Evolutionary conservation across 1,140 invertebrate genomes (phyloP).

Genomic region (Alviniconcha marisindica): DNA sequence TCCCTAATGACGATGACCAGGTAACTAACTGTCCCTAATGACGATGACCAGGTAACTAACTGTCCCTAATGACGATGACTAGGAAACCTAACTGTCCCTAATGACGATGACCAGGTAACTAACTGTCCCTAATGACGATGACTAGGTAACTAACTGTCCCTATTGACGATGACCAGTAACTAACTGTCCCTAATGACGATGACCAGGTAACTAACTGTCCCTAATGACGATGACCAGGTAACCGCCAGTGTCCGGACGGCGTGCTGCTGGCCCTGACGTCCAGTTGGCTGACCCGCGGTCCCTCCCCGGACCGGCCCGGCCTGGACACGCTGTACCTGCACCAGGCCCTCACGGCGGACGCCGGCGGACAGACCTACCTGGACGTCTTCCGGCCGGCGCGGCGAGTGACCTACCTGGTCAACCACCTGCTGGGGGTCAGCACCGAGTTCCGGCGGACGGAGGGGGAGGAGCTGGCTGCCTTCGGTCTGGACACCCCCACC

Average conservation of each 20-base stretch:
- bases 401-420: slow-evolving; percentile 53
- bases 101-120: no score
- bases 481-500: slow-evolving; percentile 56
- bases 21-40: no score
- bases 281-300: slow-evolving; percentile 43
- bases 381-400: slow-evolving; percentile 53
- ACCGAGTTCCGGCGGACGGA: slow-evolving; percentile 45
- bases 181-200: no score
- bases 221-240: slow-evolving; percentile 23
- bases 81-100: no score
- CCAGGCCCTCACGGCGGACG: slow-evolving; percentile 51
- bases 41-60: no score
- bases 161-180: no score
- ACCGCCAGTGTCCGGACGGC: slow-evolving; percentile 47
- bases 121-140: no score
- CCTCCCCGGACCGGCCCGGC: slow-evolving; percentile 9
- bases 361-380: slow-evolving; percentile 46
- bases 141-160: no score
- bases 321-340: slow-evolving; percentile 48
- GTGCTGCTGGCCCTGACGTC: slow-evolving; percentile 52
- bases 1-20: no score
- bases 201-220: no score
- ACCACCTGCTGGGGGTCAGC: slow-evolving; percentile 47
- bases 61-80: no score
- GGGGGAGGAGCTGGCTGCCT: slow-evolving; percentile 46